phyloP scores from a whole-genome alignment of 2,113 vertebrate genomes.

The Sander lucioperca region DNA sequence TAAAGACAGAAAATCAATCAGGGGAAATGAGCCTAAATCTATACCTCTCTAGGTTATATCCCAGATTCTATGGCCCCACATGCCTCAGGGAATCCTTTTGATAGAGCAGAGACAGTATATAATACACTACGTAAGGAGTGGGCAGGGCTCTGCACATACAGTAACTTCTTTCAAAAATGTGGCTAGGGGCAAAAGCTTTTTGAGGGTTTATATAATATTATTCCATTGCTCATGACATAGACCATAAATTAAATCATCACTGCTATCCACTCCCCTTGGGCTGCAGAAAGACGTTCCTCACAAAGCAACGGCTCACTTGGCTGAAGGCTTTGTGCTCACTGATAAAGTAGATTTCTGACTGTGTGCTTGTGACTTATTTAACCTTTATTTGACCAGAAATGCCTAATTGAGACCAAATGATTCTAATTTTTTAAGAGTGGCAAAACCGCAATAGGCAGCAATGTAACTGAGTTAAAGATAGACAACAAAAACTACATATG shows the following conservation, averaged over 20 bases:
- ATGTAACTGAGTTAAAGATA: background rate
- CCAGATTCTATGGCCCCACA: slow-evolving; percentile 54
- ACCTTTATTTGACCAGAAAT: background rate
- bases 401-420: background rate
- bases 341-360: background rate
- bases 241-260: slow-evolving; percentile 42
- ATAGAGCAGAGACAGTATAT: slow-evolving; percentile 43
- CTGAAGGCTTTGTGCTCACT: slow-evolving; percentile 21
- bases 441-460: background rate
- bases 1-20: slow-evolving; percentile 80
- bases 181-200: slow-evolving; percentile 31
- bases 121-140: slow-evolving; percentile 19
- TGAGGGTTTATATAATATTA: slow-evolving; percentile 47
- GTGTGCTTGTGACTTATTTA: background rate
- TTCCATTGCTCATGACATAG: slow-evolving; percentile 31
- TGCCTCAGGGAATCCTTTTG: slow-evolving; percentile 46
- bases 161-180: slow-evolving; percentile 58
- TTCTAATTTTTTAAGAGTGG: too few relatives aligned
- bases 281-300: slow-evolving; percentile 11
- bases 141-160: slow-evolving; percentile 36
- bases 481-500: background rate
- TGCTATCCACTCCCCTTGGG: background rate
- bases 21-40: slow-evolving; percentile 79
- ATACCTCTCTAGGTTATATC: slow-evolving; percentile 70
- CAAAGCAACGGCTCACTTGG: background rate